These are phyloP conservation scores for Nesospiza acunhae DNA, from an alignment of 2,113 vertebrate genomes.

Conservation along the genomic window DNA sequence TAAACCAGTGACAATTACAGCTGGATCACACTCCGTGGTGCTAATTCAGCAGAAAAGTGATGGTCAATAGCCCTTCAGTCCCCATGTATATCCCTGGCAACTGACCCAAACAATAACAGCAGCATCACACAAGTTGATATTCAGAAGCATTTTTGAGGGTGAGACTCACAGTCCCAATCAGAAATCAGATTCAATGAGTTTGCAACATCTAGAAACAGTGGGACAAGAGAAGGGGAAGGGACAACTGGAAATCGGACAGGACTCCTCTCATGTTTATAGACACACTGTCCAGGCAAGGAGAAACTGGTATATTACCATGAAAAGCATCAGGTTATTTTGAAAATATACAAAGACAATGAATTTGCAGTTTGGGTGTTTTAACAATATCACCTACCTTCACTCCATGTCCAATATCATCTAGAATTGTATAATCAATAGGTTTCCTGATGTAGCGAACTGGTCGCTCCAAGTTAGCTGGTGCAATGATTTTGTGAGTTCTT, in stretches of 20 bases:
- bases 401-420: constrained; percentile 98
- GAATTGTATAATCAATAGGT: constrained; percentile 95
- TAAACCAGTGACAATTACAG: background rate
- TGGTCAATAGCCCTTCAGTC: background rate
- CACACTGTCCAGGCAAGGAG: constrained; percentile 4
- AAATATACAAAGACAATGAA: constrained; percentile 61
- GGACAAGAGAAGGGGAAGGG: background rate
- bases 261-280: background rate
- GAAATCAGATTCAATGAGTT: background rate
- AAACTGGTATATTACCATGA: constrained; percentile 35
- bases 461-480: constrained; percentile 95
- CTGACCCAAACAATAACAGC: background rate
- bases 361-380: constrained; percentile 46
- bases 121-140: background rate
- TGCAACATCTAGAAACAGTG: background rate
- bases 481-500: constrained; percentile 99
- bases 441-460: constrained; percentile 99
- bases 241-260: background rate
- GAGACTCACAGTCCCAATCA: background rate
- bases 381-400: constrained; percentile 88
- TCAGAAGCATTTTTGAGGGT: background rate
- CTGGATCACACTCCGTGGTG: background rate
- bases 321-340: constrained; percentile 40
- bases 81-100: background rate
- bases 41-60: background rate